Percentiles rank a stretch among this genome's conserved stretches.
phyloP scores from a whole-genome alignment of 2,888 invertebrate species.

The Microlaimidae sp. region DNA sequence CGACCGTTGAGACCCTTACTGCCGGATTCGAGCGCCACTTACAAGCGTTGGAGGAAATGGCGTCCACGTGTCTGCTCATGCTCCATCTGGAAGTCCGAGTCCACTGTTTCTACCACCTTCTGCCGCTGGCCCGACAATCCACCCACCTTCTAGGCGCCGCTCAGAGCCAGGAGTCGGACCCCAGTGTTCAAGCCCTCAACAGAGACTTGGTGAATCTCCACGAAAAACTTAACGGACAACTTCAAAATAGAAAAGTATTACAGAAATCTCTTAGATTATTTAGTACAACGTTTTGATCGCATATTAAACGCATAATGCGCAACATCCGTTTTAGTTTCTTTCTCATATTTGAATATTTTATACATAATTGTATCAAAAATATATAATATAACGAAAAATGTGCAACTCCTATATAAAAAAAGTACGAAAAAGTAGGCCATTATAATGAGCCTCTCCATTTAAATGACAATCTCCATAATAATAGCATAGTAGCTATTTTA shows the following conservation, averaged over 20 bases:
- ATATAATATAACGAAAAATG: no score
- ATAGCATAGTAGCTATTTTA: no score
- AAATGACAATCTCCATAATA: no score
- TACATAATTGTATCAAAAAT: no score
- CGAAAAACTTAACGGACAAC: not conserved
- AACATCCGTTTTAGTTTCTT: no score
- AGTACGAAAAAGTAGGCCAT: no score
- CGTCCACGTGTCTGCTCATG: conserved; percentile 72
- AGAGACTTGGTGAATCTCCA: conserved; percentile 48
- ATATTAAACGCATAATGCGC: no score
- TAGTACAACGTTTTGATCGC: no score
- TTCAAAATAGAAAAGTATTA: not conserved
- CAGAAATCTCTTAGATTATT: no score
- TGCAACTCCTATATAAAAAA: no score
- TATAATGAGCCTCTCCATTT: no score
- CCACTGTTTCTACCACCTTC: conserved; percentile 82
- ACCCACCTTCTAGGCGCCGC: conserved; percentile 7
- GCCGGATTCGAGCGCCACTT: conserved; percentile 26
- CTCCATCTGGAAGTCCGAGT: conserved; percentile 76
- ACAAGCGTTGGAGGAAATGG: conserved; percentile 49
- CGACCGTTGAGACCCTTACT: conserved; percentile 8
- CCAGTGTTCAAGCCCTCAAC: conserved; percentile 46
- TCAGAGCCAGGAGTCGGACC: conserved; percentile 26
- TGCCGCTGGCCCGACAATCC: conserved; percentile 44
- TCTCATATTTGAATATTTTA: no score